Conservation (phyloP, 1,140 invertebrate genomes). For the Drosophila nasuta region DNA sequence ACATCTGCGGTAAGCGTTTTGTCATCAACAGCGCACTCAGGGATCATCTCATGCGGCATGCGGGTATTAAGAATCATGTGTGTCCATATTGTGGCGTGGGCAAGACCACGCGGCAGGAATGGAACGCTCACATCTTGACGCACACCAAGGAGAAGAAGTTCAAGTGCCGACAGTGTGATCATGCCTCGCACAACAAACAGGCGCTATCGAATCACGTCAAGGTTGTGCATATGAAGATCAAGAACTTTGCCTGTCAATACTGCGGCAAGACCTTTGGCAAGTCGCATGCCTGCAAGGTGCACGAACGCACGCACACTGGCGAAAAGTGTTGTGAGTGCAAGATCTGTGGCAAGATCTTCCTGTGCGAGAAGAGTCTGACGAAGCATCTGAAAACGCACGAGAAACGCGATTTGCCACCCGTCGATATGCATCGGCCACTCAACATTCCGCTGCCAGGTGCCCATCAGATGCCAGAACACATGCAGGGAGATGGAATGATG, state of each 20-base stretch:
- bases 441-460: conserved; percentile 63
- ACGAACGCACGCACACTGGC: conserved; percentile 85
- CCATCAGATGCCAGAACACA: conserved; percentile 35
- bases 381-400: conserved; percentile 83
- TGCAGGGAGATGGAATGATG: conserved; percentile 51
- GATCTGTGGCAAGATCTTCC: conserved; percentile 80
- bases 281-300: conserved; percentile 79
- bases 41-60: conserved; percentile 80
- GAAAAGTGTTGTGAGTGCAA: conserved; percentile 84
- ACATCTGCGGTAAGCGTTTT: conserved; percentile 86
- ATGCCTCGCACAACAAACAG: conserved; percentile 80
- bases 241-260: conserved; percentile 81
- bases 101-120: conserved; percentile 79
- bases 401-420: conserved; percentile 73
- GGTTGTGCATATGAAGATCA: conserved; percentile 81
- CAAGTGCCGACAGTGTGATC: conserved; percentile 75
- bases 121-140: conserved; percentile 80
- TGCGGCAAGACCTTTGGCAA: conserved; percentile 83
- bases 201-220: conserved; percentile 76
- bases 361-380: conserved; percentile 77
- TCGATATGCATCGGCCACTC: conserved; percentile 60
- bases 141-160: conserved; percentile 83
- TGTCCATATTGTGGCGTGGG: conserved; percentile 82
- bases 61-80: conserved; percentile 81
- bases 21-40: conserved; percentile 76